These are phyloP conservation scores for Cyprinodon tularosa DNA, from an alignment of 2,113 vertebrate species.

Conservation along the genomic window DNA sequence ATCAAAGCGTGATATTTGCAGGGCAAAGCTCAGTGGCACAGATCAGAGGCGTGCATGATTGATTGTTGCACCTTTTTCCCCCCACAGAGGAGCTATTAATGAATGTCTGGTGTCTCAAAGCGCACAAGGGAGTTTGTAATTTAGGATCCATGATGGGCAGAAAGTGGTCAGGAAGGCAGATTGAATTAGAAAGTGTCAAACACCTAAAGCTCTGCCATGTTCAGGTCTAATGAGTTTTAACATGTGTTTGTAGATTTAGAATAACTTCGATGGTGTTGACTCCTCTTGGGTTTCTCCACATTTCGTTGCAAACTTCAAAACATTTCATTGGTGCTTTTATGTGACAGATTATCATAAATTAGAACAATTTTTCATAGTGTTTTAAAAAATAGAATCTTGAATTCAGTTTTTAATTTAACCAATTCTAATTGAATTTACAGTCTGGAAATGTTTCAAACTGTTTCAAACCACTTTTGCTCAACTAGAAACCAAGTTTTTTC, in stretches of 20 bases:
- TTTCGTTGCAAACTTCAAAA: background rate
- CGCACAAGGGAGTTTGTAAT: constrained; percentile 9
- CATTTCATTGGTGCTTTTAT: background rate
- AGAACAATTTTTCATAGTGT: background rate
- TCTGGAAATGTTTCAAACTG: too few relatives aligned
- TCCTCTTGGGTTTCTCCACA: background rate
- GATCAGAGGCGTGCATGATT: constrained; percentile 51
- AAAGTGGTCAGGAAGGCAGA: background rate
- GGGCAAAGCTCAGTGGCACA: constrained; percentile 56
- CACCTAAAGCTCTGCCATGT: constrained; percentile 3
- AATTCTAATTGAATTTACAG: background rate
- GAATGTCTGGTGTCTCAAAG: constrained; percentile 42
- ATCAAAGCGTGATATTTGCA: constrained; percentile 65
- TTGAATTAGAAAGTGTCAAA: background rate
- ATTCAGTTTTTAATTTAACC: background rate
- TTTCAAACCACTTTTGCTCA: too few relatives aligned
- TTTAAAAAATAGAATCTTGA: background rate
- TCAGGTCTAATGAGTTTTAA: too few relatives aligned
- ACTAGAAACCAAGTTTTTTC: too few relatives aligned
- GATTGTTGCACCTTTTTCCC: constrained; percentile 28
- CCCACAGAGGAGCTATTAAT: constrained; percentile 35
- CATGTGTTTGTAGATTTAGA: background rate
- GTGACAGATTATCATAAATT: background rate
- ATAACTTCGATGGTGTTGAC: background rate
- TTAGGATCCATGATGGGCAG: constrained; percentile 19